phyloP scores from a whole-genome alignment of 2,797 vertebrate species.

The Gallinago stenura region DNA sequence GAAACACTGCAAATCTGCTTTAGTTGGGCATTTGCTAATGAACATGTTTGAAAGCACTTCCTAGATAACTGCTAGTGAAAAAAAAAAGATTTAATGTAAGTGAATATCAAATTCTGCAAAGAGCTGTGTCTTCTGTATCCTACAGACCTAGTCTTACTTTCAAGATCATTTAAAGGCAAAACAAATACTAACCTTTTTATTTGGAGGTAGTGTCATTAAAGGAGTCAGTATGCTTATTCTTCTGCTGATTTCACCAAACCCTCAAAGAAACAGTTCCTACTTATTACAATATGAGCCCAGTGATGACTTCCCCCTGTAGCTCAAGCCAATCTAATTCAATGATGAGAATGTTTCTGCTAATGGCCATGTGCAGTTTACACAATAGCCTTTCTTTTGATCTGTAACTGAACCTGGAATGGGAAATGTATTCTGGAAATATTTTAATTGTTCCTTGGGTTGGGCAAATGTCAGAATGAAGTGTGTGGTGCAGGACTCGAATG shows the following conservation, averaged over 20 bases:
- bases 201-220: constrained; percentile 34
- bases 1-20: constrained; percentile 53
- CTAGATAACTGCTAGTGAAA: constrained; percentile 8
- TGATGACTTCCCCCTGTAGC: constrained; percentile 58
- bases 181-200: constrained; percentile 16
- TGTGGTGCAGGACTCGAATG: constrained; percentile 40
- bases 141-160: neutral
- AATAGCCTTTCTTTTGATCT: constrained; percentile 77
- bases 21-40: constrained; percentile 53
- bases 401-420: constrained; percentile 73
- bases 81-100: constrained; percentile 11
- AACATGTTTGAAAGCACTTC: constrained; percentile 57
- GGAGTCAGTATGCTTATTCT: neutral
- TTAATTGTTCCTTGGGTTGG: constrained; percentile 74
- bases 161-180: constrained; percentile 12
- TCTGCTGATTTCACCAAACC: neutral
- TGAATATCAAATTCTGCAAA: constrained; percentile 39
- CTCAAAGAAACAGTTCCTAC: neutral
- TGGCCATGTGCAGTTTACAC: constrained; percentile 68
- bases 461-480: constrained; percentile 71
- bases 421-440: constrained; percentile 77
- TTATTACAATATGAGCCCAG: constrained; percentile 51
- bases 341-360: constrained; percentile 78
- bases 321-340: constrained; percentile 73
- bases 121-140: constrained; percentile 17